These are phyloP conservation scores for Leptobrachium ailaonicum DNA, from an alignment of 2,113 vertebrate species.

Conservation along the genomic window DNA sequence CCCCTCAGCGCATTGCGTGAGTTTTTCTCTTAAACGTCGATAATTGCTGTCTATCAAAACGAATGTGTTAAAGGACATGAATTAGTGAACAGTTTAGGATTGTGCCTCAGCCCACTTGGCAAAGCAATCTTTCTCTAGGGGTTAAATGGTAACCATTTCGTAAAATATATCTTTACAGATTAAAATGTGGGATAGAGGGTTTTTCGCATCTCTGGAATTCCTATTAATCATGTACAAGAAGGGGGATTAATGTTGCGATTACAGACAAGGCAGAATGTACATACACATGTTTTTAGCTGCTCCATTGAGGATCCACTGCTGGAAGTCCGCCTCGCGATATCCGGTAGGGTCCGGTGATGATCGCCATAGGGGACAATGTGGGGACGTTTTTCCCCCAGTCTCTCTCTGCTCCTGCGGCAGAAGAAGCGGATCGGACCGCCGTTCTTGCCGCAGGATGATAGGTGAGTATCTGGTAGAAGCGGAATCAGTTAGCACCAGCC, in stretches of 20 bases:
- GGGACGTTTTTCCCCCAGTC: no score
- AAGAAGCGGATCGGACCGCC: no score
- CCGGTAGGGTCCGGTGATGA: no score
- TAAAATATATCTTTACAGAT: slow-evolving; percentile 34
- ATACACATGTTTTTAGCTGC: slow-evolving; percentile 7
- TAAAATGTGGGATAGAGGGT: slow-evolving; percentile 25
- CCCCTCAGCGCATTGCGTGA: slow-evolving; percentile 21
- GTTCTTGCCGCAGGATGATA: no score
- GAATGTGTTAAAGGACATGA: slow-evolving; percentile 36
- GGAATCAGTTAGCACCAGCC: no score
- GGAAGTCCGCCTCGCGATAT: no score
- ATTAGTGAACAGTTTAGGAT: slow-evolving; percentile 41
- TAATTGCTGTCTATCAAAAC: slow-evolving; percentile 42
- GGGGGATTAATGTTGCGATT: slow-evolving; percentile 3
- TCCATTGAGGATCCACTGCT: no score
- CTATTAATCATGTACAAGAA: slow-evolving; percentile 23
- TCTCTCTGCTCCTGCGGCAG: no score
- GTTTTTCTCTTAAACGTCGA: slow-evolving; percentile 28
- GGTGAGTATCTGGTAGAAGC: no score
- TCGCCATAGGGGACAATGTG: no score
- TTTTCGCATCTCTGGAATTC: slow-evolving; percentile 34
- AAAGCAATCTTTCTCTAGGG: slow-evolving; percentile 25
- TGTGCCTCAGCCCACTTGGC: slow-evolving; percentile 29
- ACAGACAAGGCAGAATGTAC: slow-evolving; percentile 26
- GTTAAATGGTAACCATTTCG: slow-evolving; percentile 42